Conservation (phyloP, 2,797 vertebrate genomes). For the Halcyon badia region DNA sequence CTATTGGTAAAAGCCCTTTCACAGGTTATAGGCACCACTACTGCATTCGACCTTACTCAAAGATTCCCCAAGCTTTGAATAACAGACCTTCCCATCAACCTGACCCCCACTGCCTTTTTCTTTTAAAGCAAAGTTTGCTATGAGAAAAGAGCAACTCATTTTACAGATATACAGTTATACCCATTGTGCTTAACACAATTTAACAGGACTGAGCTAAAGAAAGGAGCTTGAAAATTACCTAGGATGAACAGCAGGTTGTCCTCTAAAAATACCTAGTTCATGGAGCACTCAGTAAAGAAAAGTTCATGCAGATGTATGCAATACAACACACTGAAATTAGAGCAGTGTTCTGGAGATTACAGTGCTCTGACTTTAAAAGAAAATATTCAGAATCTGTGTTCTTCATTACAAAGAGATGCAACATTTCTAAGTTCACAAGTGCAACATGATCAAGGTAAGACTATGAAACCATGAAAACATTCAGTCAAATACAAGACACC, state of each 20-base stretch:
- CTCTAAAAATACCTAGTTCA: constrained; percentile 7
- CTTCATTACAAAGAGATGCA: not conserved
- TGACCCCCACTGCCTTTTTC: not conserved
- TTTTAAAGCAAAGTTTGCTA: not conserved
- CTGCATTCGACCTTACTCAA: not conserved
- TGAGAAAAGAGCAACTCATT: not conserved
- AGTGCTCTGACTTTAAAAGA: not conserved
- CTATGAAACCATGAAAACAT: not conserved
- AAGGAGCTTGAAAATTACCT: constrained; percentile 6
- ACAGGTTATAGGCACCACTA: constrained; percentile 7
- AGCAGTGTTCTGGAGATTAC: not conserved
- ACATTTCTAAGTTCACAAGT: not conserved
- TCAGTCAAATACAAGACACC: not conserved
- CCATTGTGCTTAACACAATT: constrained; percentile 13
- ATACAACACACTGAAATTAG: not conserved
- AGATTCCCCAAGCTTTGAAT: not conserved
- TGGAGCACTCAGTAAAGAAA: not conserved
- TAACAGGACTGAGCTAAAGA: not conserved
- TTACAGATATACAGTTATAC: not conserved
- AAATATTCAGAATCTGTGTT: not conserved
- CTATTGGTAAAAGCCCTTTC: constrained; percentile 25
- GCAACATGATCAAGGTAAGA: not conserved
- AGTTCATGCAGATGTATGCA: not conserved
- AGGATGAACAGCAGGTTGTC: not conserved
- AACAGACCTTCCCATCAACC: not conserved